Conservation (phyloP, 2,888 invertebrate genomes). For the Caenorhabditis virilis region DNA sequence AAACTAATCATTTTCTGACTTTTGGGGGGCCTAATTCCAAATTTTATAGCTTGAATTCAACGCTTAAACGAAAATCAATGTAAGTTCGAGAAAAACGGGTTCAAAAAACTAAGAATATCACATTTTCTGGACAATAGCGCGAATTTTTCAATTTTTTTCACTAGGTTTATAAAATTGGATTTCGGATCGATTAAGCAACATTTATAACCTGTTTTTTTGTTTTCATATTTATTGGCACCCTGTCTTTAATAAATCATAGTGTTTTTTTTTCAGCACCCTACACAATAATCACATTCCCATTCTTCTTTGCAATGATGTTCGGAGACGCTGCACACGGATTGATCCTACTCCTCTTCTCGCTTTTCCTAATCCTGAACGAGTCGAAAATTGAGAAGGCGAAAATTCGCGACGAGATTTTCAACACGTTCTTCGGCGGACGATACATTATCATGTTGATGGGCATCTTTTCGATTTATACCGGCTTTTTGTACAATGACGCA, state of each 20-base stretch:
- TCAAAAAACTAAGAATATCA: not conserved
- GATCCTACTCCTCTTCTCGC: constrained; percentile 79
- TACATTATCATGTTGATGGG: constrained; percentile 69
- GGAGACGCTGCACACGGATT: constrained; percentile 92
- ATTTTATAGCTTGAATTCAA: no score
- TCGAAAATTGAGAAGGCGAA: constrained; percentile 80
- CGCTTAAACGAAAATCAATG: no score
- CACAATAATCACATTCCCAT: constrained; percentile 95
- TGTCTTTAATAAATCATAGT: no score
- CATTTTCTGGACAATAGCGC: not conserved
- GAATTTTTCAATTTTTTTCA: no score
- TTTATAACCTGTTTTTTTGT: no score
- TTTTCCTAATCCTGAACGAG: constrained; percentile 89
- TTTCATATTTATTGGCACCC: no score
- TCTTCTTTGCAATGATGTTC: constrained; percentile 97
- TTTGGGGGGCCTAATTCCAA: no score
- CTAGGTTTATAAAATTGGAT: no score
- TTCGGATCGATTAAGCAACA: not conserved
- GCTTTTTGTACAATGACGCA: constrained; percentile 68
- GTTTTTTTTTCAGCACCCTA: constrained; percentile 80
- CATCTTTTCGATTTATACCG: constrained; percentile 69
- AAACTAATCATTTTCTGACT: no score
- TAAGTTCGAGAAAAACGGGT: no score
- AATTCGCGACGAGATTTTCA: constrained; percentile 62
- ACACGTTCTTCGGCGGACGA: constrained; percentile 69